These are phyloP conservation scores for Eremophila alpestris DNA, from an alignment of 2,797 vertebrate genomes.

Conservation along the genomic window DNA sequence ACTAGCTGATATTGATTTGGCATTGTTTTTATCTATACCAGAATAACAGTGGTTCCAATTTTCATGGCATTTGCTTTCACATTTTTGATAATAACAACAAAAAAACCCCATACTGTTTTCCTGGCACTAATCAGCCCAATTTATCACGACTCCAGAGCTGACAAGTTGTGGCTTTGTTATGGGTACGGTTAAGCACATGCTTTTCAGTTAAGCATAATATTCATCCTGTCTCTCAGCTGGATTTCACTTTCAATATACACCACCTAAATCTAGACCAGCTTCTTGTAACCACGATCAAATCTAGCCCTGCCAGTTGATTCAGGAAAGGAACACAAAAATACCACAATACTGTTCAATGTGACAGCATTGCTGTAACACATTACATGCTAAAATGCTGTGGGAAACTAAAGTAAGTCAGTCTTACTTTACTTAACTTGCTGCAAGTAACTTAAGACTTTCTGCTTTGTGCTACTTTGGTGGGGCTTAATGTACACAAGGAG, in stretches of 20 bases:
- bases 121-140: not conserved
- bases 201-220: not conserved
- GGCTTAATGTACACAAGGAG: not conserved
- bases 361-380: not conserved
- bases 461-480: not conserved
- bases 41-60: not conserved
- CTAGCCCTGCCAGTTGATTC: not conserved
- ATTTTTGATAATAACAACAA: not conserved
- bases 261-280: conserved; percentile 1
- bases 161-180: not conserved
- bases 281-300: not conserved
- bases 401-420: not conserved
- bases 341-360: rapidly evolving
- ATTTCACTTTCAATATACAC: not conserved
- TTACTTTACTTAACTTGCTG: not conserved
- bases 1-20: not conserved
- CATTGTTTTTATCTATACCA: not conserved
- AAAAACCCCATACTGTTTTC: not conserved
- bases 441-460: not conserved
- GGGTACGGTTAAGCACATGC: not conserved
- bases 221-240: not conserved
- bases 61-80: not conserved
- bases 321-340: not conserved
- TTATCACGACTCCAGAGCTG: not conserved
- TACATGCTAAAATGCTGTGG: not conserved